Conservation (phyloP, 2,888 invertebrate genomes). For the Brenthis hecate region DNA sequence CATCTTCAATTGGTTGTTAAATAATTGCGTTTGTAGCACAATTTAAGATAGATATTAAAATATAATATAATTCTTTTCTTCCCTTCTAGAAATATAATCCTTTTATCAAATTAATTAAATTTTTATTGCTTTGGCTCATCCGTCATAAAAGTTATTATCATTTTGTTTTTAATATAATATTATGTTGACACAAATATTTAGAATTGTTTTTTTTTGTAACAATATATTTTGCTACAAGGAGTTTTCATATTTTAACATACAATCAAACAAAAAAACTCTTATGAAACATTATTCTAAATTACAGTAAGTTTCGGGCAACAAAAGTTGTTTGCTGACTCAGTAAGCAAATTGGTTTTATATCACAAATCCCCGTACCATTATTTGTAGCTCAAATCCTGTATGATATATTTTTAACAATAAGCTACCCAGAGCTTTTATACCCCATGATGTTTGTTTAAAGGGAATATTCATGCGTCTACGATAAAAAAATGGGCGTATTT, state of each 20-base stretch:
- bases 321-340: not conserved
- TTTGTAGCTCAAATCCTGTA: slow-evolving; percentile 21
- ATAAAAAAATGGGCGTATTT: slow-evolving; percentile 3
- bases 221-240: no score
- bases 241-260: no score
- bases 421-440: slow-evolving; percentile 17
- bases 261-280: not conserved
- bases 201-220: no score
- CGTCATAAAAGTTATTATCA: no score
- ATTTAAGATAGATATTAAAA: not conserved
- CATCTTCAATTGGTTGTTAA: slow-evolving; percentile 45
- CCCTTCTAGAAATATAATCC: no score
- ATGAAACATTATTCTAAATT: not conserved
- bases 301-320: not conserved
- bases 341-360: slow-evolving; percentile 17
- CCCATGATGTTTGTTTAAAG: slow-evolving; percentile 25
- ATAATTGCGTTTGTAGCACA: not conserved
- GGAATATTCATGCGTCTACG: slow-evolving; percentile 1
- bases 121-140: no score
- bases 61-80: not conserved
- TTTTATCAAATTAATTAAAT: no score
- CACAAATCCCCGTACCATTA: slow-evolving; percentile 20
- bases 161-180: no score
- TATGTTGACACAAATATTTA: no score
- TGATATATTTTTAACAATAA: slow-evolving; percentile 20